Evolutionary conservation across 2,113 vertebrate species (phyloP).

Genomic region (Oreotragus oreotragus): DNA sequence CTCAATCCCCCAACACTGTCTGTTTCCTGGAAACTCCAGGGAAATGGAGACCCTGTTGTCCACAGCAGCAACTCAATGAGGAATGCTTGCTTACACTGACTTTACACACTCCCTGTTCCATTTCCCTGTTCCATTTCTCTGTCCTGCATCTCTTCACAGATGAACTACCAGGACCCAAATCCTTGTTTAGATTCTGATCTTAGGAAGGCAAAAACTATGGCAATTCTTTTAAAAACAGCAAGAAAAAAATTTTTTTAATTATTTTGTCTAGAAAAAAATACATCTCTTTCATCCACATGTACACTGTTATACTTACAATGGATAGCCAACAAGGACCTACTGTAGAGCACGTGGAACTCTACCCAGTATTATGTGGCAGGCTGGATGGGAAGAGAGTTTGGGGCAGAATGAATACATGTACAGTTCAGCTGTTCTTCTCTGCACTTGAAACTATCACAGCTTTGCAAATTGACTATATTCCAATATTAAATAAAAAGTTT

Average conservation of each 20-base stretch:
- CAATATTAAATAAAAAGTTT: neutral
- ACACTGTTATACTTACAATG: neutral
- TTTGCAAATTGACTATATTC: neutral
- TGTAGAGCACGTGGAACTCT: neutral
- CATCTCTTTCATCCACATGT: neutral
- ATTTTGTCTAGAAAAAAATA: neutral
- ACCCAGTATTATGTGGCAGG: neutral
- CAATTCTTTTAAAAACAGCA: neutral
- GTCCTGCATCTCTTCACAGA: neutral
- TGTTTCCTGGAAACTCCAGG: neutral
- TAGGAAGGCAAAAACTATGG: neutral
- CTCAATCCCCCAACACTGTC: neutral
- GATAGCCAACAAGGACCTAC: neutral
- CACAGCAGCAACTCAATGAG: neutral
- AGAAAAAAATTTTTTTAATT: accelerated
- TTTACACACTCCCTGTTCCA: neutral
- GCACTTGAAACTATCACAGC: neutral
- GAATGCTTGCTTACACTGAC: accelerated
- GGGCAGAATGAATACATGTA: neutral
- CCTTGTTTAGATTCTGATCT: neutral
- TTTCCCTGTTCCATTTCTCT: neutral
- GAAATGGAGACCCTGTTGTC: neutral
- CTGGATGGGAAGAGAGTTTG: neutral
- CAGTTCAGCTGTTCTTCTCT: neutral
- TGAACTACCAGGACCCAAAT: neutral